Evolutionary conservation across 2,888 invertebrate species (phyloP), one percentile per base, ranked within the genome.

Genomic region (Melieria omissa): DNA sequence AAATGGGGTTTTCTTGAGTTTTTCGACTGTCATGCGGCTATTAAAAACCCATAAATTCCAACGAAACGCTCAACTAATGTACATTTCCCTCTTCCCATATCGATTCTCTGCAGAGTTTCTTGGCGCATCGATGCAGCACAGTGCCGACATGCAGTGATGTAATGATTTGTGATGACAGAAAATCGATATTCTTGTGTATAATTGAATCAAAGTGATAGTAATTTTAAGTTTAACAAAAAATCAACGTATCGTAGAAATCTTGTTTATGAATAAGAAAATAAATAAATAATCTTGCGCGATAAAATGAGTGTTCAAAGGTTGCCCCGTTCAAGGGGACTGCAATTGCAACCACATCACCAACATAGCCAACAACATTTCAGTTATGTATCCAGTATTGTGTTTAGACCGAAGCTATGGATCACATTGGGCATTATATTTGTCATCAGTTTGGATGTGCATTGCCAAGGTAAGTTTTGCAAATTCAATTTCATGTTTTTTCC

Each of bases 241-340:
- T 49, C 41, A 42, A n/a, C 14, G 54, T 6, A 29, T 29, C 29
- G 29, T 29, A 29, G 29, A 29, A 54, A 68, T n/a, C 10, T 4
- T 45, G 14, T 58, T 10, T 12, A 46, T 41, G 8, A 5, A 41
- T 45, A 57, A 45, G 45, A 14, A 14, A 14, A 58, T 46, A 65
- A 68, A 70, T 61, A 70, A 52, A 29, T 29, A 29, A 29, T 29
- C 47, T 16, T 60, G 58, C 41, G 44, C 42, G 45, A 54, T 77
- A 79, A 80, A 76, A 83, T 83, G 83, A 83, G 83, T 84, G 82
- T 81, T 78, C 77, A 79, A 78, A 80, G 75, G 71, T 71, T 75
- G 77, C 79, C 82, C 82, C 84, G 58, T 45, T 5, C 9, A 46
- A 62, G 77, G 77, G 73, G 72, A 60, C 69, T 57, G 12, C 57